Evolutionary conservation across 2,113 vertebrate genomes (phyloP).

Genomic region (Lamprotornis superbus): DNA sequence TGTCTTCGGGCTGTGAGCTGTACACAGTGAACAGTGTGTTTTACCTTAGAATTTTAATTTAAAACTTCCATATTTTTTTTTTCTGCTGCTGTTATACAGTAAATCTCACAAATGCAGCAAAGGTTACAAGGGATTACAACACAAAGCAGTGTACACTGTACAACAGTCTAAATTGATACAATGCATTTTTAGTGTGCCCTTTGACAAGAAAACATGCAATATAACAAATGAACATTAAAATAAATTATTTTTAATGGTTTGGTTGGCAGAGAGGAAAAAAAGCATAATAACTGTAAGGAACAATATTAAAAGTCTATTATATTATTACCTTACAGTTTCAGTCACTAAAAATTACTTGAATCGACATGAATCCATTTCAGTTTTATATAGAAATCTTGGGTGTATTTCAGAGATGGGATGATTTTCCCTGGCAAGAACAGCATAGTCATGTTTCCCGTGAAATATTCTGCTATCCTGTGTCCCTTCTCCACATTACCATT

Average conservation of each 20-base stretch:
- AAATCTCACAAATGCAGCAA: background rate
- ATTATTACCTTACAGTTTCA: background rate
- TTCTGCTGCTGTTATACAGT: rapidly evolving
- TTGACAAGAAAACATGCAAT: background rate
- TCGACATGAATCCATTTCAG: background rate
- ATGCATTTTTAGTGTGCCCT: background rate
- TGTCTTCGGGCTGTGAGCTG: rapidly evolving
- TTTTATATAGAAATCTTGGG: background rate
- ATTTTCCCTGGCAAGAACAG: background rate
- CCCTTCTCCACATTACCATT: background rate
- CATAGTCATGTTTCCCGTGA: background rate
- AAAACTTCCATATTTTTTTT: background rate
- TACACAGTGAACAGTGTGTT: background rate
- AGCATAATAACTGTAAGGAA: background rate
- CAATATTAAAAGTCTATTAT: background rate
- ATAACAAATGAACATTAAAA: background rate
- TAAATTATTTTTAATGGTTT: background rate
- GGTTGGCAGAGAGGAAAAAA: background rate
- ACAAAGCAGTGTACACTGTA: background rate
- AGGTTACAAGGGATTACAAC: background rate
- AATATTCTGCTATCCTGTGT: background rate
- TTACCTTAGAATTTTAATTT: background rate
- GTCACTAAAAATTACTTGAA: background rate
- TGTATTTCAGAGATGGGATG: background rate
- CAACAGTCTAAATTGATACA: background rate